Evolutionary conservation across 2,797 vertebrate genomes (phyloP).

Genomic region (Enteromius radiatus): DNA sequence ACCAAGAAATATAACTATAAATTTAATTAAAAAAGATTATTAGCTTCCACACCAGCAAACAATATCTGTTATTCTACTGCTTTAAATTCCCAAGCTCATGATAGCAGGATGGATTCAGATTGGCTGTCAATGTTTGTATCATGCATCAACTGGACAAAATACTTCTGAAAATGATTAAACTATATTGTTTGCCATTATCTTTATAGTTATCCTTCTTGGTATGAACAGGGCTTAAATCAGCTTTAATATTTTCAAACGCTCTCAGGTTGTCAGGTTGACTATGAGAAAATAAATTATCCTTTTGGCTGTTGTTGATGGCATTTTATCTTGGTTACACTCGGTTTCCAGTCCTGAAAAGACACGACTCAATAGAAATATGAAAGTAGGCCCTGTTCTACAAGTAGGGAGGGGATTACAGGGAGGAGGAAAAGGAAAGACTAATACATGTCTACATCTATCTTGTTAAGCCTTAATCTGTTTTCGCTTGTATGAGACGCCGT

Average conservation of each 20-base stretch:
- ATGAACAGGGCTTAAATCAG: background rate
- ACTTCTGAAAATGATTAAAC: too few species aligned
- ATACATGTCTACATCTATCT: constrained; percentile 45
- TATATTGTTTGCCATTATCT: too few species aligned
- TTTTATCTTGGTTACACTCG: background rate
- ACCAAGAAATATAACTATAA: too few species aligned
- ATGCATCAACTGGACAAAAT: too few species aligned
- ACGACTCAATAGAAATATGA: constrained; percentile 25
- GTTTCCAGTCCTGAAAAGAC: background rate
- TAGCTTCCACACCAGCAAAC: too few species aligned
- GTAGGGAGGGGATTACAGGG: constrained; percentile 37
- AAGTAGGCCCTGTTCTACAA: constrained; percentile 19
- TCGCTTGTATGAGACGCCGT: constrained; percentile 26
- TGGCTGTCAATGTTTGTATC: too few species aligned
- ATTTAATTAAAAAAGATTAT: too few species aligned
- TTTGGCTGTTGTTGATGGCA: background rate
- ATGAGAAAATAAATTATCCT: background rate
- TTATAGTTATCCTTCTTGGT: too few species aligned
- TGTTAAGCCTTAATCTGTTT: constrained; percentile 52
- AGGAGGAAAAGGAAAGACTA: constrained; percentile 41
- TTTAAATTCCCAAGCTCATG: too few species aligned
- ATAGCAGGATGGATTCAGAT: too few species aligned
- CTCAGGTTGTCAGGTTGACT: background rate
- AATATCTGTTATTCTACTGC: too few species aligned
- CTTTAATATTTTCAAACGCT: background rate